Evolutionary conservation across 2,113 vertebrate genomes (phyloP), one percentile per base, ranked within the genome.

Genomic region (Calyptomena viridis): DNA sequence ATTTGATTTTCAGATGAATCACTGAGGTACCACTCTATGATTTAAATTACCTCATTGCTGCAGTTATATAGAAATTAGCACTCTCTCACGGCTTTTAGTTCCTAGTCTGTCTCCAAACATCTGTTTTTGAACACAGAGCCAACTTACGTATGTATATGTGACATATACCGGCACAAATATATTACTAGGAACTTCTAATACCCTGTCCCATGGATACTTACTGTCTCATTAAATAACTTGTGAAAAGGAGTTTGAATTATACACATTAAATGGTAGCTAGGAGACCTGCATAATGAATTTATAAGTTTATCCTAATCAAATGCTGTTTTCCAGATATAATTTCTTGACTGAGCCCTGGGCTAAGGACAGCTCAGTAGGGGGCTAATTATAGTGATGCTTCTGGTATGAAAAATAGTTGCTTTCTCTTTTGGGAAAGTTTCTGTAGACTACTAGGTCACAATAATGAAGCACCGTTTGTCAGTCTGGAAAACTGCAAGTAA

Each of bases 241-340:
- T 55, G 64, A 89, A 87, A 92, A 75, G 47, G 63, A 85, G 20
- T 87, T 92, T 94, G 76, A 73, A 56, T 47, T 90, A 68, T 83
- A 88, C 52, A 47, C 60, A 31, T 49, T 71, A 94, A 95, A 63
- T 83, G 66, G 84, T 60, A 81, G 69, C 82, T 88, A 46, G 28
- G 69, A 96, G 79, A 92, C 62, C 3, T 79, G 93, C 4, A 8
- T 50, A 92, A 89, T 91, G 69, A 83, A 37, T 76, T 90, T 72
- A 44, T 83, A 93, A 71, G 56, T 93, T 84, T 96, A 71, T 47
- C 67, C 89, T 91, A 87, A 96, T 96, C 42, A 94, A 91, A 46
- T 95, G n/a, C 75, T 76, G 79, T 74, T 84, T 91, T 93, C 76
- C 53, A 86, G 92, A 83, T 85, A 66, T 53, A 79, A 87, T 85